A percentile compares a stretch with the other conserved stretches of the same genome.
These are phyloP conservation scores for Beaufortia kweichowensis DNA, from an alignment of 2,113 vertebrate genomes.

Conservation along the genomic window DNA sequence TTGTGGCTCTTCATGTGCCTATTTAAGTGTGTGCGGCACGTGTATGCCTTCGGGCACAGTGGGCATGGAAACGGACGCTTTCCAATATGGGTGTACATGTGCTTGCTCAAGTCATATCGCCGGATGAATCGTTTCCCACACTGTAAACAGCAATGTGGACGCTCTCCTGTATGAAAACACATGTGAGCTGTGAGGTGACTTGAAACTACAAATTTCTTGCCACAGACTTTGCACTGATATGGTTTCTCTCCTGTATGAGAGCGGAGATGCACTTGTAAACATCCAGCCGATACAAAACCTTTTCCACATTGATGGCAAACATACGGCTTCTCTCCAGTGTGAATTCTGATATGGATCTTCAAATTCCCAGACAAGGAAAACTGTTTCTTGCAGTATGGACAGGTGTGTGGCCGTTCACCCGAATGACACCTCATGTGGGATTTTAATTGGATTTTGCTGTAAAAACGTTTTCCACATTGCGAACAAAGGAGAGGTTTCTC, in stretches of 20 bases:
- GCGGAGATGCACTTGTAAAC: constrained; percentile 73
- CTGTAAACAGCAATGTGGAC: constrained; percentile 67
- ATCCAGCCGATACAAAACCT: constrained; percentile 68
- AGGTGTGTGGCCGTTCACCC: constrained; percentile 67
- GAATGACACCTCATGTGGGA: constrained; percentile 70
- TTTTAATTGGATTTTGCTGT: constrained; percentile 67
- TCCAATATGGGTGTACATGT: constrained; percentile 70
- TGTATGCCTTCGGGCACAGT: constrained; percentile 72
- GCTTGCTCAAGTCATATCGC: constrained; percentile 72
- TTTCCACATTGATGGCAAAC: constrained; percentile 71
- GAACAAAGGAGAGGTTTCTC: constrained; percentile 71
- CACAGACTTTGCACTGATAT: constrained; percentile 68
- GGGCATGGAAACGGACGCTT: constrained; percentile 64
- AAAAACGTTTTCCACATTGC: constrained; percentile 72
- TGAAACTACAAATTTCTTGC: constrained; percentile 70
- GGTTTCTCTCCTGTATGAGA: constrained; percentile 71
- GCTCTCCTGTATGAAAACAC: constrained; percentile 72
- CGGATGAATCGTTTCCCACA: constrained; percentile 70
- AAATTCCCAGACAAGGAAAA: constrained; percentile 69
- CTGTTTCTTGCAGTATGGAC: constrained; percentile 71
- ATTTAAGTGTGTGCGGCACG: constrained; percentile 70
- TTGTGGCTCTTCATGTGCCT: constrained; percentile 69
- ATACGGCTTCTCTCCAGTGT: constrained; percentile 74
- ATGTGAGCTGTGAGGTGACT: constrained; percentile 72
- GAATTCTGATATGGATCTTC: constrained; percentile 71